Base-by-base conservation (phyloP, 2,888 invertebrate genomes). In the Cataglyphis livida region DNA sequence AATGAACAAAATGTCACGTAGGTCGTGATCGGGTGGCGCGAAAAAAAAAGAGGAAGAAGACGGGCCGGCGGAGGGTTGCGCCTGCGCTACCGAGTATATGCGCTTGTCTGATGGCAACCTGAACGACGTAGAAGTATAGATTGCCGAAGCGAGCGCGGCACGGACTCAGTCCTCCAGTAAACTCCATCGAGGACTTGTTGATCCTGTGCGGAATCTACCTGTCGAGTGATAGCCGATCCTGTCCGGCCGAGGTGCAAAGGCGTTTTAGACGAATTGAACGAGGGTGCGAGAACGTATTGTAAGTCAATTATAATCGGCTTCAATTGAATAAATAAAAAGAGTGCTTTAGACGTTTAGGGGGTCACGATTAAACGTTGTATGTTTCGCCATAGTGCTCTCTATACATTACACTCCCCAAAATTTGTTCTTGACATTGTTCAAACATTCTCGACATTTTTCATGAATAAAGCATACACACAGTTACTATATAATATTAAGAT, bases 101-200 rank as follows among this genome's bases (percentile, higher is more conserved):
- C 87, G 86, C 88, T 85, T 86, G 86, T 84, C 88, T 87, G 88
- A 87, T 84, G 88, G 88, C 81, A 88, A 88, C 87, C 90, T 90
- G 90, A 92, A 89, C 91, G 86, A 85, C 89, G 90, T 87, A 84
- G 87, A 90, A 91, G 93, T 93, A 93, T 93, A 93, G 93, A 93
- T 93, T 92, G 91, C 87, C 87, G 87, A 84, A 86, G 89, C 83
- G 78, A 79, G 74, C 78, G 64, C 87, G 81, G 87, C 87, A 89
- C 85, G 86, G 87, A 88, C 87, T 92, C 93, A 93, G 93, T 93
- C 89, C 90, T 92, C 91, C 91, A 89, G 83, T 89, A 86, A 89
- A 86, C 91, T 85, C 85, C 92, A 88, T 81, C 82, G 89, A 88
- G 89, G 90, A 91, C 93, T 92, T 91, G 92, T 93, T 91, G 92